Conservation (phyloP, 1,140 invertebrate genomes). For the Drosophila funebris region DNA sequence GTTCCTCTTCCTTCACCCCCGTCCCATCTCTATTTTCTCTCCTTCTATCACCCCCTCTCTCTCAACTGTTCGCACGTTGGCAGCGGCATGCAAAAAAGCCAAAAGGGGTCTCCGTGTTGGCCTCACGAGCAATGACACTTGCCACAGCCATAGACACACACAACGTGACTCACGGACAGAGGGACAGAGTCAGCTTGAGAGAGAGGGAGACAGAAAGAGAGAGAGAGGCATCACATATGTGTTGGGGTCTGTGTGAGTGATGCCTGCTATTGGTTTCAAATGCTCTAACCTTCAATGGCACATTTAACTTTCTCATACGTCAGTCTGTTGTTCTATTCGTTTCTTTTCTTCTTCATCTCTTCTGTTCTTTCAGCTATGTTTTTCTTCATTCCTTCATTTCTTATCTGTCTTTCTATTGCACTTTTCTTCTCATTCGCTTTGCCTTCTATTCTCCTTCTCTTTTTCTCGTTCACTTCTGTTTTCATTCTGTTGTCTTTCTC, state of each 20-base stretch:
- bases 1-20: neutral
- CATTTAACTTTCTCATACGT: neutral
- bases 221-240: neutral
- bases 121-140: conserved; percentile 58
- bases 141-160: conserved; percentile 31
- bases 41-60: neutral
- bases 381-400: too few relatives aligned
- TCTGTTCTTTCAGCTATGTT: too few relatives aligned
- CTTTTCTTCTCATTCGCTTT: too few relatives aligned
- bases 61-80: neutral
- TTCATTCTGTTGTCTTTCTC: too few relatives aligned
- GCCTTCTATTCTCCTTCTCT: too few relatives aligned
- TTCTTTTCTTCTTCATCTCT: too few relatives aligned
- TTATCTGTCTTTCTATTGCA: too few relatives aligned
- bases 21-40: neutral
- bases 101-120: conserved; percentile 33
- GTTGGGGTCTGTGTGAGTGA: neutral
- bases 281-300: neutral
- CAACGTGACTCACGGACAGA: neutral
- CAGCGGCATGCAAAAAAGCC: conserved; percentile 20
- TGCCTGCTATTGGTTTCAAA: neutral
- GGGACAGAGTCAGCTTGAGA: neutral
- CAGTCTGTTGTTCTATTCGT: too few relatives aligned
- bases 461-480: too few relatives aligned
- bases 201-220: neutral